phyloP scores from a whole-genome alignment of 2,797 vertebrate species.

The Chelmon rostratus region DNA sequence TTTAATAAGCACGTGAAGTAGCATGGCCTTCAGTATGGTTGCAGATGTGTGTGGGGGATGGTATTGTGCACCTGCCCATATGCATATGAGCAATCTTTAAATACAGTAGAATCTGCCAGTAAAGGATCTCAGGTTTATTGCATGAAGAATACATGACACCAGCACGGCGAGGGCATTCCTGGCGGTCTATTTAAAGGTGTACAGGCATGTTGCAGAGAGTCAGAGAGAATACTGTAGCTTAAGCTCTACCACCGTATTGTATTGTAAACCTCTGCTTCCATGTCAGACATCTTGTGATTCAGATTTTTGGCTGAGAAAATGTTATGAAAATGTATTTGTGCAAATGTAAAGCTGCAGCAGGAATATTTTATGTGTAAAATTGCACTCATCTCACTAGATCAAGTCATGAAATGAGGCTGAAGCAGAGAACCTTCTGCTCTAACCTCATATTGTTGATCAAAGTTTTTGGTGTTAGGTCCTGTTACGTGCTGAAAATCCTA shows the following conservation, averaged over 20 bases:
- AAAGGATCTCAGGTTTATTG: neutral
- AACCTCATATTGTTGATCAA: neutral
- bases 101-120: slow-evolving; percentile 5
- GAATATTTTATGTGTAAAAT: neutral
- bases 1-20: slow-evolving; percentile 10
- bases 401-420: neutral
- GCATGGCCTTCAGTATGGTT: slow-evolving; percentile 8
- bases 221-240: slow-evolving; percentile 6
- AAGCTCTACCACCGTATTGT: neutral
- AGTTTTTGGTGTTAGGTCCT: neutral
- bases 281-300: slow-evolving; percentile 2
- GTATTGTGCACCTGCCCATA: slow-evolving; percentile 8
- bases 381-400: neutral
- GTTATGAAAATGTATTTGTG: neutral
- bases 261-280: slow-evolving; percentile 15
- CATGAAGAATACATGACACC: slow-evolving; percentile 3
- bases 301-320: neutral
- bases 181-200: slow-evolving; percentile 33
- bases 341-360: neutral
- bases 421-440: neutral
- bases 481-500: neutral
- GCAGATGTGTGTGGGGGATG: slow-evolving; percentile 13
- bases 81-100: neutral
- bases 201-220: neutral
- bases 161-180: slow-evolving; percentile 1